Evolutionary conservation across 2,113 vertebrate species (phyloP).

Genomic region (Tachysurus fulvidraco): DNA sequence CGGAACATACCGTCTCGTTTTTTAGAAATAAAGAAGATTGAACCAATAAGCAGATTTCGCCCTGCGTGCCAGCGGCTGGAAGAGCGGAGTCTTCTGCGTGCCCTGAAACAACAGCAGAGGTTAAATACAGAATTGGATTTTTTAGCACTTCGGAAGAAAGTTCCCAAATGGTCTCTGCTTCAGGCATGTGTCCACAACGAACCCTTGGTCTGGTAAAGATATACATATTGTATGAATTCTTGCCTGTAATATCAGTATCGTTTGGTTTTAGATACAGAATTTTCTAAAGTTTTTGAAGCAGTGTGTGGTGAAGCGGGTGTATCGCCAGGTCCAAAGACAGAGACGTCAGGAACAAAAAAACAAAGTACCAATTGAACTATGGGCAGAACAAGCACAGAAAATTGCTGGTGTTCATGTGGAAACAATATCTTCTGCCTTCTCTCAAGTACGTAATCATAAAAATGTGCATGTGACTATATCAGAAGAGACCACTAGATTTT

Average conservation of each 20-base stretch:
- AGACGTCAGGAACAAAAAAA: slow-evolving; percentile 40
- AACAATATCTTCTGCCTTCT: slow-evolving; percentile 64
- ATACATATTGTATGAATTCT: neutral
- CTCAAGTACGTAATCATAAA: slow-evolving; percentile 61
- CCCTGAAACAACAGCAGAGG: slow-evolving; percentile 16
- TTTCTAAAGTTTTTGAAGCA: slow-evolving; percentile 64
- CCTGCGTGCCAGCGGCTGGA: slow-evolving; percentile 1
- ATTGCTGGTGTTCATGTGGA: slow-evolving; percentile 59
- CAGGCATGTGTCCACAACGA: slow-evolving; percentile 49
- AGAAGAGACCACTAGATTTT: neutral
- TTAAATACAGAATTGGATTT: slow-evolving; percentile 62
- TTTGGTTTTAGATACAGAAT: slow-evolving; percentile 58
- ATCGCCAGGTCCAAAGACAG: slow-evolving; percentile 38
- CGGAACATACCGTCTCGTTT: slow-evolving; percentile 40
- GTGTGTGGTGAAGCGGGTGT: slow-evolving; percentile 46
- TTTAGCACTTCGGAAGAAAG: slow-evolving; percentile 76
- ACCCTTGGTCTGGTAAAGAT: neutral
- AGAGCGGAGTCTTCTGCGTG: neutral
- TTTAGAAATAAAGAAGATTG: neutral
- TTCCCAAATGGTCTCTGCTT: slow-evolving; percentile 51
- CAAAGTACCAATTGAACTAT: slow-evolving; percentile 64
- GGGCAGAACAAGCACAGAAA: slow-evolving; percentile 60
- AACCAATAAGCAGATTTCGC: neutral
- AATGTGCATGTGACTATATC: neutral
- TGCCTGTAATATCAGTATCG: neutral